Base-by-base conservation (phyloP, 2,113 vertebrate species). In the Lampris megalopsis region DNA sequence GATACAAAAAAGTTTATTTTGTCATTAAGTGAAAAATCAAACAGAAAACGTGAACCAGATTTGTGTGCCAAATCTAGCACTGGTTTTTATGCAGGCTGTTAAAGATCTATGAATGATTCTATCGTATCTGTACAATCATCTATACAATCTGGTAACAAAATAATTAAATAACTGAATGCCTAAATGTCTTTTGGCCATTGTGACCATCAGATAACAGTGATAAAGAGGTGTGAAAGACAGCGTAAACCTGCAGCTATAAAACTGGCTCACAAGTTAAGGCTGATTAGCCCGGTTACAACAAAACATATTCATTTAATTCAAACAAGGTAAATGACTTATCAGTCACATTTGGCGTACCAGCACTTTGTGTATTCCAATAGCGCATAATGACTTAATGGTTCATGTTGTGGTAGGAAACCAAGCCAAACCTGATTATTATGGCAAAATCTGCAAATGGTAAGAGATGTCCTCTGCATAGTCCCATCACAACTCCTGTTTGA, bases 401-500 rank as follows among this genome's bases (percentile, higher is more conserved):
- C 36, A 48, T 36, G n/a, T 35, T 6, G 10, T 24, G 24, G 2
- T 36, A 2, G 49, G 11, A 52, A 10, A 52, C 9, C 3, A 52
- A 52, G 9, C 50, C 50, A 43, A 5, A 13, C 9, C 41, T 43
- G 11, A 60, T 6, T 50, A 24, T 24, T 24, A 24, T 24, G 24
- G 24, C 24, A 24, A 24, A 38, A 52, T 10, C 8, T 45, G 11
- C 35, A 60, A n/a, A 24, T 5, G 50, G 4, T 35, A 6, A 6
- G 9, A n/a, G 2, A 38, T n/a, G 52, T 1, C 6, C 5, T 43
- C 11, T 3, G 13, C 0, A 0, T 11, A 62, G 3, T 2, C 13
- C 38, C 24, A 47, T 97, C 87, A 99, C 84, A 99, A 95, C 36
- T 99, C 97, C 71, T 94, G 93, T 54, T 94, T 95, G 43, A 72